Evolutionary conservation across 2,888 invertebrate genomes (phyloP), one percentile per base, ranked within the genome.

Genomic region (Lepetodrilus schrolli): DNA sequence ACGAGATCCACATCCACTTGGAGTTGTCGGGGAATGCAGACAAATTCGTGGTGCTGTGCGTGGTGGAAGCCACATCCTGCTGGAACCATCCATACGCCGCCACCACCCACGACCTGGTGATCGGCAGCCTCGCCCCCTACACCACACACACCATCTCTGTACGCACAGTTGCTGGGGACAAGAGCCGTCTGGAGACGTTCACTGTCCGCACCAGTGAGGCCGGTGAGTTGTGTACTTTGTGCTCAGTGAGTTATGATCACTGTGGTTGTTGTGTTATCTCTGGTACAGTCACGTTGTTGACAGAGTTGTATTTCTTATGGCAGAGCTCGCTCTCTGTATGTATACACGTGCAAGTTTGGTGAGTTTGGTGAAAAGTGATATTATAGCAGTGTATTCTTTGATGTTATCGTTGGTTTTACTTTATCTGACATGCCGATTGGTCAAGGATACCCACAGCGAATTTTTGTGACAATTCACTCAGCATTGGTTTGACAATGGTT

Each of bases 61-160:
- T n/a, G 1, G 5, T 13, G 1, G 38, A 21, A n/a, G 68, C 47
- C 0, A 13, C 30, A 47, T n/a, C 73, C 8, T 76, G 81, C 37
- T 75, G 77, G 30, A 73, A 75, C 38, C 68, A 66, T 3, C 70
- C 66, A 5, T 17, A 72, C 5, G 58, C 38, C 37, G 75, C 74
- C 10, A 49, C 70, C 4, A 65, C 43, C 4, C 65, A 73, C 7
- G 77, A 66, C 5, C 65, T 78, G 3, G 36, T 20, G 5, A 76
- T 85, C 58, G 74, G 74, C 26, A 51, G 71, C 43, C 73, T 85
- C 4, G 50, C 43, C 7, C 82, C 86, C 0, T 83, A 76, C 69
- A 82, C 81, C 13, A 69, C 73, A n/a, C 84, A 86, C 69, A 79
- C 50, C n/a, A 82, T 84, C 71, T 68, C 70, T 13, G 80, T 84